These are phyloP conservation scores for Lithosia quadra DNA, from an alignment of 2,888 invertebrate genomes.

Conservation along the genomic window DNA sequence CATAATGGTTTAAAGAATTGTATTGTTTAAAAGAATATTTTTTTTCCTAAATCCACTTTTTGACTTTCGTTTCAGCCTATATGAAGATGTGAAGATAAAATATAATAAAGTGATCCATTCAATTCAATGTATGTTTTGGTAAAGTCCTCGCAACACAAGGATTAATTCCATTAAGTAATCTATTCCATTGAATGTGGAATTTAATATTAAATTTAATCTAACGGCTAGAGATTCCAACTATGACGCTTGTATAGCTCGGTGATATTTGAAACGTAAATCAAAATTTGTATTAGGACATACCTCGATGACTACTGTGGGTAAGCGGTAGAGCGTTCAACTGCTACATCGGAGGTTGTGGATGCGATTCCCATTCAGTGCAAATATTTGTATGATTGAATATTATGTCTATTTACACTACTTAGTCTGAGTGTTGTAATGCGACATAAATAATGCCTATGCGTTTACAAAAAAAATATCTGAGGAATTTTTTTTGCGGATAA, in stretches of 20 bases:
- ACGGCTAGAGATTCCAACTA: background rate
- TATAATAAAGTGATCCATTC: background rate
- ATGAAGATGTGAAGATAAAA: too few relatives aligned
- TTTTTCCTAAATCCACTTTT: too few relatives aligned
- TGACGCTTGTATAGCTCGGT: background rate
- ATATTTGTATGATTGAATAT: too few relatives aligned
- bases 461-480: too few relatives aligned
- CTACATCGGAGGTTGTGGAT: background rate
- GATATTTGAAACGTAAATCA: background rate
- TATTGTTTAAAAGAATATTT: too few relatives aligned
- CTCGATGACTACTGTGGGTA: background rate
- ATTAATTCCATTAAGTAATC: conserved; percentile 3
- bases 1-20: too few relatives aligned
- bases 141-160: background rate
- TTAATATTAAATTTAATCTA: conserved; percentile 4
- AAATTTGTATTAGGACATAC: background rate
- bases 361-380: background rate
- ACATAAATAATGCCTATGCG: too few relatives aligned
- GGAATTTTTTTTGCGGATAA: too few relatives aligned
- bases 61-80: too few relatives aligned
- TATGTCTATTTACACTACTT: too few relatives aligned
- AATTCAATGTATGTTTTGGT: background rate
- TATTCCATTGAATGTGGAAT: conserved; percentile 2
- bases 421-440: too few relatives aligned
- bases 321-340: too few relatives aligned